phyloP scores from a whole-genome alignment of 1,140 invertebrate genomes.

The Telenomus remus region DNA sequence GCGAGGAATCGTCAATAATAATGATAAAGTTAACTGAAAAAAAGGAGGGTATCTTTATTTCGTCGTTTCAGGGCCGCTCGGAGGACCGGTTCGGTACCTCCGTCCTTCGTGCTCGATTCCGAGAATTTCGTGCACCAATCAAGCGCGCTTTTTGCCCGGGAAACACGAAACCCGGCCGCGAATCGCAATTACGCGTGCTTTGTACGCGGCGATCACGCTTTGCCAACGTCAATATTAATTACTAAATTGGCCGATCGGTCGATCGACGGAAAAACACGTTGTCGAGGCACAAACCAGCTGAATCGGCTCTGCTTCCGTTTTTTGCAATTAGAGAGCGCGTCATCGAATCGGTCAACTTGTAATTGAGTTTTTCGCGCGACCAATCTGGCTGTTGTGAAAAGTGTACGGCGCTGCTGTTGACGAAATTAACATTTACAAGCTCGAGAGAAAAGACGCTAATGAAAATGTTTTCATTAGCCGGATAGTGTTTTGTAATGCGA shows the following conservation, averaged over 20 bases:
- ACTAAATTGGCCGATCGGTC: slow-evolving; percentile 66
- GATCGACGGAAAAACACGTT: slow-evolving; percentile 45
- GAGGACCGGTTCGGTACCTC: slow-evolving; percentile 57
- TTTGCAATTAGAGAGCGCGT: slow-evolving; percentile 28
- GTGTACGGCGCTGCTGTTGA: slow-evolving; percentile 36
- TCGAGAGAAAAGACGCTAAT: slow-evolving; percentile 25
- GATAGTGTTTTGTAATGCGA: slow-evolving; percentile 36
- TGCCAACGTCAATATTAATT: slow-evolving; percentile 71
- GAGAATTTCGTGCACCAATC: slow-evolving; percentile 58
- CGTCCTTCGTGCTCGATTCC: slow-evolving; percentile 62
- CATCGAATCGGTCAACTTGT: slow-evolving; percentile 10
- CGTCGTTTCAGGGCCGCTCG: slow-evolving; percentile 54
- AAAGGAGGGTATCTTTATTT: slow-evolving; percentile 54
- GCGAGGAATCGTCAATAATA: slow-evolving; percentile 24
- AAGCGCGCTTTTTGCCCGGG: slow-evolving; percentile 40
- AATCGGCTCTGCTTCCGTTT: slow-evolving; percentile 3
- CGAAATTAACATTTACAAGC: slow-evolving; percentile 35
- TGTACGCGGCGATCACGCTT: slow-evolving; percentile 67
- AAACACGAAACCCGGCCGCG: slow-evolving; percentile 61
- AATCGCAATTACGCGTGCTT: slow-evolving; percentile 62
- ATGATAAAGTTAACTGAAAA: slow-evolving; percentile 51
- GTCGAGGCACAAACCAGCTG: neutral
- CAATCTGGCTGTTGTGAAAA: slow-evolving; percentile 16
- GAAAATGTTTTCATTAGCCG: slow-evolving; percentile 50
- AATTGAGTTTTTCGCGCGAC: slow-evolving; percentile 51